These are phyloP conservation scores for Ia io DNA, from an alignment of 2,113 vertebrate species.

Conservation along the genomic window DNA sequence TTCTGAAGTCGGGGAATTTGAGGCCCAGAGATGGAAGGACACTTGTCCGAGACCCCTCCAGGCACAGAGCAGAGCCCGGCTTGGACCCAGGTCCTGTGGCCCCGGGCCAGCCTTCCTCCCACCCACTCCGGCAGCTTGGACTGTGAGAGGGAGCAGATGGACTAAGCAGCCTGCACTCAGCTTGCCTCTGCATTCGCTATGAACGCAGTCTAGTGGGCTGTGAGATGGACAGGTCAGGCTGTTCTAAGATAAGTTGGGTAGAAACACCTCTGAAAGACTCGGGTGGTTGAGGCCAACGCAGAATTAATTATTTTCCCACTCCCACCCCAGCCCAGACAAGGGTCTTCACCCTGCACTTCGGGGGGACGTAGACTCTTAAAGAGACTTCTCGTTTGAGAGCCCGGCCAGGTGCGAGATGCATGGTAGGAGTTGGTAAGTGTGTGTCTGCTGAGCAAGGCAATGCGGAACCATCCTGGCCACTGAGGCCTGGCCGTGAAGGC, in stretches of 20 bases:
- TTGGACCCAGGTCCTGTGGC: background rate
- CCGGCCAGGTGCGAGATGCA: background rate
- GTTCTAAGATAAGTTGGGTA: background rate
- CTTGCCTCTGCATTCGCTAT: background rate
- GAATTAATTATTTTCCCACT: too few relatives aligned
- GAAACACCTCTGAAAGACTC: background rate
- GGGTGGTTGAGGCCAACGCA: background rate
- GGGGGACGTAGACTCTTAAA: background rate
- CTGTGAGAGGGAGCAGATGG: background rate
- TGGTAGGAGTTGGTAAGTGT: background rate
- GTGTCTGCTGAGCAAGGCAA: background rate
- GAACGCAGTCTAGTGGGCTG: background rate
- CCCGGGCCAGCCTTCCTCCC: background rate
- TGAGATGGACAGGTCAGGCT: background rate
- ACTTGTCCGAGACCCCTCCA: background rate
- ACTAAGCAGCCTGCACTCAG: rapidly evolving
- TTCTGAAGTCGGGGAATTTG: background rate
- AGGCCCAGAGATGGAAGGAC: background rate
- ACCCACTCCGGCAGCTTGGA: background rate
- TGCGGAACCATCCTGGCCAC: background rate
- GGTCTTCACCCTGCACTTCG: background rate
- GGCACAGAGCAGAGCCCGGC: background rate
- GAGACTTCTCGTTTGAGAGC: background rate
- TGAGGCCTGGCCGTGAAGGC: background rate
- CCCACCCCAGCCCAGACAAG: background rate